phyloP scores from a whole-genome alignment of 2,888 invertebrate species.

The Platycheirus rosarum region DNA sequence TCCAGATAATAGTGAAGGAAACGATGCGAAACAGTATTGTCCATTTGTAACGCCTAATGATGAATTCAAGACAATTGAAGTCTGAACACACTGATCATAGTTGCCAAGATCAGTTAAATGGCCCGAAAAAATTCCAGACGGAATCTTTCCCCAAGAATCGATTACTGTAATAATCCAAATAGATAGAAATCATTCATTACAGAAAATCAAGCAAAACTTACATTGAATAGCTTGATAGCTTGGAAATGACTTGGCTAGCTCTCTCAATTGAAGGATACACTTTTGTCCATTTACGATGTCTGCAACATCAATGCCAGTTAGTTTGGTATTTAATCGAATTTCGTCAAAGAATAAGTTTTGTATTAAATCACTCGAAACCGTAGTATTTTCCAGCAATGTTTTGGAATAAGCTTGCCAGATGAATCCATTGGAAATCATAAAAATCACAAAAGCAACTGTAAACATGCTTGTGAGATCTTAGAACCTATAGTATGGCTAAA shows the following conservation, averaged over 20 bases:
- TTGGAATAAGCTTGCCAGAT: neutral
- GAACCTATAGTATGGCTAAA: no score
- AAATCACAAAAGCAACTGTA: slow-evolving; percentile 1
- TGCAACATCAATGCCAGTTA: neutral
- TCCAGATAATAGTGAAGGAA: slow-evolving; percentile 1
- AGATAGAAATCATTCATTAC: neutral
- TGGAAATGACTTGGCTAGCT: slow-evolving; percentile 18
- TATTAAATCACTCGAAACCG: slow-evolving; percentile 34
- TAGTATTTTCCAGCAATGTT: slow-evolving; percentile 20
- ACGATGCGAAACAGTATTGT: slow-evolving; percentile 75
- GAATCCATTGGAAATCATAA: neutral
- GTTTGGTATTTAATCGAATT: neutral
- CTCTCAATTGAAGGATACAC: slow-evolving; percentile 28
- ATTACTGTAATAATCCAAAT: slow-evolving; percentile 75
- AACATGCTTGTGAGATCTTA: slow-evolving; percentile 3
- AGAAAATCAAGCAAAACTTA: slow-evolving; percentile 6
- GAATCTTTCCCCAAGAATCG: slow-evolving; percentile 78
- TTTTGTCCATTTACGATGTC: slow-evolving; percentile 2
- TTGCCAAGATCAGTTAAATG: slow-evolving; percentile 77
- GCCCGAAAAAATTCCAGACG: slow-evolving; percentile 77
- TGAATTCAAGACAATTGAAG: neutral
- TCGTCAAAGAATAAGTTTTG: slow-evolving; percentile 37
- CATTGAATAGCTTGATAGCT: slow-evolving; percentile 8
- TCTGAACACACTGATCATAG: slow-evolving; percentile 78
- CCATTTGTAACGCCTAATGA: slow-evolving; percentile 75